Evolutionary conservation across 1,140 invertebrate species (phyloP).

Genomic region (Hypothenemus hampei): DNA sequence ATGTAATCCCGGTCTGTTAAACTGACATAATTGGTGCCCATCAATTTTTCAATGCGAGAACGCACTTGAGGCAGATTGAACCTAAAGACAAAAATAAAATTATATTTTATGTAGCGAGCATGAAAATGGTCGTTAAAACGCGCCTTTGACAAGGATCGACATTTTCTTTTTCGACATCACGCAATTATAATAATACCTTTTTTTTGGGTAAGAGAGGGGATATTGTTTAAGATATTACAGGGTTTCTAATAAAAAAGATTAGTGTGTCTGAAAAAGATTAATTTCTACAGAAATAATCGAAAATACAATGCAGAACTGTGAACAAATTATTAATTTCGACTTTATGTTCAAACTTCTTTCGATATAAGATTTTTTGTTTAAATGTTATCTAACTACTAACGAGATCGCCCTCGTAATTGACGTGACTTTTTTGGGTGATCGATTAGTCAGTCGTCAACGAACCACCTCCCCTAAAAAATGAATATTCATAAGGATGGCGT

Average conservation of each 20-base stretch:
- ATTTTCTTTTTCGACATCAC: not conserved
- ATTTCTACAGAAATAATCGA: not conserved
- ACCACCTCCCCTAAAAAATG: not conserved
- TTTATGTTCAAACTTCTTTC: not conserved
- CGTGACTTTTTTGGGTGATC: not conserved
- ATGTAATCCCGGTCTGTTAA: slow-evolving; percentile 63
- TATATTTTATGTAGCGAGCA: not conserved
- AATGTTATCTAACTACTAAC: not conserved
- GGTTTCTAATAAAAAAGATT: not conserved
- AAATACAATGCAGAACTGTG: not conserved
- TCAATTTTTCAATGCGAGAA: slow-evolving; percentile 56
- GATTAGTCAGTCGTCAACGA: not conserved
- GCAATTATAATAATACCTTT: not conserved
- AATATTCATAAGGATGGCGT: not conserved
- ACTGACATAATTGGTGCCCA: slow-evolving; percentile 60
- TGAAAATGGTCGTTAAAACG: not conserved
- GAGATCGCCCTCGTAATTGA: not conserved
- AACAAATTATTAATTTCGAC: not conserved
- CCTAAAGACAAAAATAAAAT: slow-evolving; percentile 19
- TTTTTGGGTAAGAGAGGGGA: no score
- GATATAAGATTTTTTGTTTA: not conserved
- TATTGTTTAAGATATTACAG: not conserved
- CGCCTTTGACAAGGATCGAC: not conserved
- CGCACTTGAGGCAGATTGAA: slow-evolving; percentile 54
- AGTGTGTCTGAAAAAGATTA: not conserved